Evolutionary conservation across 2,113 vertebrate species (phyloP), one percentile per base, ranked within the genome.

Genomic region (Anthoscopus minutus): DNA sequence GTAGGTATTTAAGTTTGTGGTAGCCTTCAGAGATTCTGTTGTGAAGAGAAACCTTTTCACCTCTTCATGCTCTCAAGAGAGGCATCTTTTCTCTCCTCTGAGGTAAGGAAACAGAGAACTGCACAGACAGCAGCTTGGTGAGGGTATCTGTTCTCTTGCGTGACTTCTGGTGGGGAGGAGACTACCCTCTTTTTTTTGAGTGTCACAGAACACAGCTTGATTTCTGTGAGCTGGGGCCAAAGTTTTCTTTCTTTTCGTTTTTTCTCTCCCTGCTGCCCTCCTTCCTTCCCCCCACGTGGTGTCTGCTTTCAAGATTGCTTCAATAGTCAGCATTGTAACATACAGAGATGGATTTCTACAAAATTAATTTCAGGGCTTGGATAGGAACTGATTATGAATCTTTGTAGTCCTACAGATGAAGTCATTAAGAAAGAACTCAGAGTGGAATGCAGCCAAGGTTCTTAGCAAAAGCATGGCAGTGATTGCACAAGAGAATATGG

Each of bases 241-340:
- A 69, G 10, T 60, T 92, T 86, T 73, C 38, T 42, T 76, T 85
- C 48, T 81, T 74, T 70, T 58, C 74, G 91, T 50, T 42, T 86
- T 79, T 92, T 85, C 33, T 72, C 20, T 65, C 50, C 30, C 45
- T 72, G 16, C 21, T 93, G 56, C 24, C 28, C 79, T 93, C 38
- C 54, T 89, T 88, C 58, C 62, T 94, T 88, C 38, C 64, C 88
- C 74, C 64, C 35, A 73, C 62, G 71, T 77, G 82, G 90, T 94
- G n/a, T 89, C 79, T 95, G 88, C 82, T 94, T 96, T 94, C 92
- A 96, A 95, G 81, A 81, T 86, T 81, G 51, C 44, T 90, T 93
- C 85, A 96, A 90, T 86, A 93, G 90, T 38, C 60, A 88, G 47
- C 56, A 90, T 74, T 96, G 81, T 88, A 73, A 83, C 64, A 80